Conservation (phyloP, 2,113 vertebrate species). For the Corythoichthys haematopterus region DNA sequence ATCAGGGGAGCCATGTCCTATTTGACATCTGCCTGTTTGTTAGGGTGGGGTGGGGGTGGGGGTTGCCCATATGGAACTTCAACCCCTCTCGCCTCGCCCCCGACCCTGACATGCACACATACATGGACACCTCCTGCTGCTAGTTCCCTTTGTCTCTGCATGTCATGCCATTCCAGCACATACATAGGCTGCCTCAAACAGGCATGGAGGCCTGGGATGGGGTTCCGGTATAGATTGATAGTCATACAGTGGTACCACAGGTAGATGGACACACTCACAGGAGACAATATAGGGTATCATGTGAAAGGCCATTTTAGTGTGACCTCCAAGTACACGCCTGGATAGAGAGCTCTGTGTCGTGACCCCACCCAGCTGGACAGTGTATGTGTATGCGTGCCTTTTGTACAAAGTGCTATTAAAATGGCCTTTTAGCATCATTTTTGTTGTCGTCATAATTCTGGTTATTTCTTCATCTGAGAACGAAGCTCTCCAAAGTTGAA, state of each 20-base stretch:
- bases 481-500: too few species aligned
- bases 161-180: constrained; percentile 61
- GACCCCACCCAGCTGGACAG: constrained; percentile 40
- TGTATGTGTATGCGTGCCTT: not conserved
- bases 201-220: not conserved
- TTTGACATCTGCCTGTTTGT: constrained; percentile 78
- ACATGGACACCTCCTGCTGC: constrained; percentile 43
- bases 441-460: not conserved
- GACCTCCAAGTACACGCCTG: not conserved
- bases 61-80: constrained; percentile 69
- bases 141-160: constrained; percentile 50
- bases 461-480: not conserved
- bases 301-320: not conserved
- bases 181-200: constrained; percentile 14
- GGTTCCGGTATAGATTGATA: not conserved
- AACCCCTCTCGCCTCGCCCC: constrained; percentile 19
- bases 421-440: not conserved
- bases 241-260: not conserved
- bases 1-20: constrained; percentile 61
- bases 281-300: not conserved
- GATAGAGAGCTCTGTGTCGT: constrained; percentile 14
- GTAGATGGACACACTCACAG: not conserved
- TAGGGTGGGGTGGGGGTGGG: constrained; percentile 20
- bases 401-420: too few species aligned
- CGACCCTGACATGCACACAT: constrained; percentile 9